A percentile compares a stretch with the other conserved stretches of the same genome.
Conservation (phyloP, 2,113 vertebrate species). For the Ahaetulla prasina region DNA sequence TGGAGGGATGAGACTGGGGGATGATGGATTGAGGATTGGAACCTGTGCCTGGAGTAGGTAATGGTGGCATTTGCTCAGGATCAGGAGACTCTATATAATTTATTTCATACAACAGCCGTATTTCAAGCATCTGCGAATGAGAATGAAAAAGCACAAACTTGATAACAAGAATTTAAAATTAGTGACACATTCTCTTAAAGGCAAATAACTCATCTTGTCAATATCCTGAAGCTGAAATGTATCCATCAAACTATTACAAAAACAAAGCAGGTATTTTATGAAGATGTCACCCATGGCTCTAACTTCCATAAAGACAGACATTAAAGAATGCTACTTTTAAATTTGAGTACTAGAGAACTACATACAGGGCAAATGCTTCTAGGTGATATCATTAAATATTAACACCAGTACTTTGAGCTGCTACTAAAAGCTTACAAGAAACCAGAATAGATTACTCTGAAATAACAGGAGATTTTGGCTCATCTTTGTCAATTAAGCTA, state of each 20-base stretch:
- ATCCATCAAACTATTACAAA: neutral
- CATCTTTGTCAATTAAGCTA: neutral
- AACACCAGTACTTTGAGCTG: neutral
- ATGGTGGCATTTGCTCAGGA: conserved; percentile 81
- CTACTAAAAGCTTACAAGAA: neutral
- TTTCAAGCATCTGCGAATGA: conserved; percentile 83
- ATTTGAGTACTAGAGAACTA: neutral
- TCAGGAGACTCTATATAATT: conserved; percentile 92
- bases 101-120: conserved; percentile 89
- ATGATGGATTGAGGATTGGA: conserved; percentile 84
- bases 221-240: neutral
- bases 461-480: neutral
- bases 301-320: neutral
- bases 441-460: neutral
- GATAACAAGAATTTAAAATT: neutral
- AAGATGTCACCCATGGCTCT: neutral
- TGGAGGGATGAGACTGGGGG: conserved; percentile 90
- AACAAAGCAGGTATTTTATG: neutral
- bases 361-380: neutral
- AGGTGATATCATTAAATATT: neutral
- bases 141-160: neutral
- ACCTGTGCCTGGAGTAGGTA: conserved; percentile 81
- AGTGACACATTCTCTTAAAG: neutral
- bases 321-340: neutral
- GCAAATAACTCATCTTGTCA: neutral